Percentiles rank a stretch among this genome's conserved stretches.
Conservation (phyloP, 1,140 invertebrate species). For the Procambarus clarkii region DNA sequence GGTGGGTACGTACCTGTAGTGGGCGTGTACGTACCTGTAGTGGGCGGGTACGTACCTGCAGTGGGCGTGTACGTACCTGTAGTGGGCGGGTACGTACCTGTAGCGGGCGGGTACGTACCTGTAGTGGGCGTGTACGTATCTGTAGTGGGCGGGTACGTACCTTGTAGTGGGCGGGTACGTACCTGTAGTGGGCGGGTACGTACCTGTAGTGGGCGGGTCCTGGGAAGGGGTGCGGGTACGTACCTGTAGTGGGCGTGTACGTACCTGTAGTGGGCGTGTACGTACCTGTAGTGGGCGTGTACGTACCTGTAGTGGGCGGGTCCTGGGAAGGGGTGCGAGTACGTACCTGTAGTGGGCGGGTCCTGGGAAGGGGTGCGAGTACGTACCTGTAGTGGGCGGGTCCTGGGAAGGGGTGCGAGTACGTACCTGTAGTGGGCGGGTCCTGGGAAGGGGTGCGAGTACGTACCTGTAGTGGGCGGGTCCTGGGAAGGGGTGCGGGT, state of each 20-base stretch:
- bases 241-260: background rate
- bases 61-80: background rate
- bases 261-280: background rate
- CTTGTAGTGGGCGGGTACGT: background rate
- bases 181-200: background rate
- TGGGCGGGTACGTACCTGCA: background rate
- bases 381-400: no score
- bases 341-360: no score
- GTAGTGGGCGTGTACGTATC: background rate
- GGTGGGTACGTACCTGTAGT: background rate
- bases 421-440: no score
- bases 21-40: background rate
- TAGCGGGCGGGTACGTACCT: background rate
- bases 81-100: background rate
- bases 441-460: no score
- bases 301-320: no score
- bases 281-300: no score
- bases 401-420: no score
- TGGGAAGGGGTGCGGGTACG: background rate
- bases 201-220: background rate
- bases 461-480: background rate
- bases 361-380: no score
- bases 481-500: background rate
- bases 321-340: no score
- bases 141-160: background rate